Evolutionary conservation across 2,888 invertebrate genomes (phyloP), one percentile per base, ranked within the genome.

Genomic region (Chaitophorus viminalis): DNA sequence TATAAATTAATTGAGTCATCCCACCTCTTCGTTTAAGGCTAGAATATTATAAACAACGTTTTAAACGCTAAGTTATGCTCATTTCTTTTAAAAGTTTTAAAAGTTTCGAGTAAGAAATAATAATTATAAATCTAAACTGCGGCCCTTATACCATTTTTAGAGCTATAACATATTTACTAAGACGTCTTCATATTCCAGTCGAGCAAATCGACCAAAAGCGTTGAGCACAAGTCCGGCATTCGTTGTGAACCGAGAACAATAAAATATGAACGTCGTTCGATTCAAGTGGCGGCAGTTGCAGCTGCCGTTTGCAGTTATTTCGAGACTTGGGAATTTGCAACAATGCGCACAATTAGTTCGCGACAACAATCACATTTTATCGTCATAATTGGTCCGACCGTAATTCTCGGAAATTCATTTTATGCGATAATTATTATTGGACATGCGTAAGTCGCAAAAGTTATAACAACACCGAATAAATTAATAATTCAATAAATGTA

Each of bases 321-420:
- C 77, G 21, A 52, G 4, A 60, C 60, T 60, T 4, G 60, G 60
- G 31, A 29, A 31, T 54, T 77, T 21, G 31, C 52, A 52, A 54
- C 31, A 77, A 54, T 77, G 18, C 25, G 3, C 52, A 11, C 77
- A 29, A 76, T 76, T 76, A 76, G 29, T 52, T 76, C 9, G 4
- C 77, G 77, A 52, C 52, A 77, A 77, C 52, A 77, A 77, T 77
- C 29, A 31, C 77, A 52, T 31, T 54, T 76, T 29, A 76, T 46
- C 29, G 29, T 29, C 8, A 46, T 46, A 46, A 46, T 46, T 31
- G 18, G 29, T 31, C 11, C 21, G 52, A 31, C 77, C 36, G 18
- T 36, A n/a, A 65, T 79, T 39, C 36, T 65, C 79, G 36, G 18
- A 29, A 65, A n/a, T 65, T 39, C 65, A 39, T 39, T 79, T 65